Evolutionary conservation across 2,113 vertebrate species (phyloP).

Genomic region (Protomyctophum bolini): DNA sequence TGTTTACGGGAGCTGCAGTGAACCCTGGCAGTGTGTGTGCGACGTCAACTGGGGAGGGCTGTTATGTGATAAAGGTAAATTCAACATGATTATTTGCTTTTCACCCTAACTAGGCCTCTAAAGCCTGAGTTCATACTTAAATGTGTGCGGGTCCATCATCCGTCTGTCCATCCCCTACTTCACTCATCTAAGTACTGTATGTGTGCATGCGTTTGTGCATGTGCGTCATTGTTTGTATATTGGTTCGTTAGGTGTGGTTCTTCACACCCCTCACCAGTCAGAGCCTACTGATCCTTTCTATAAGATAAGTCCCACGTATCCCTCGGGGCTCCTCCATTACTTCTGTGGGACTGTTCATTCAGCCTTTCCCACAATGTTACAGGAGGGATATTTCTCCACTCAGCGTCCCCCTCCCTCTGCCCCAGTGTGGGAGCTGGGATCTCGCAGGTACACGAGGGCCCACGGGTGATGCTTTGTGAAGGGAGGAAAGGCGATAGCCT

Average conservation of each 20-base stretch:
- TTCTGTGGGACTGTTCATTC: background rate
- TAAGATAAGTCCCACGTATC: slow-evolving; percentile 29
- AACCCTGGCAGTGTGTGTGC: slow-evolving; percentile 85
- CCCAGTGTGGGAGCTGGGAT: slow-evolving; percentile 47
- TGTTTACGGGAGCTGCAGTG: slow-evolving; percentile 79
- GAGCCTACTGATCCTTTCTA: slow-evolving; percentile 1
- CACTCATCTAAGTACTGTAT: too few species aligned
- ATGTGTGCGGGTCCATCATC: too few species aligned
- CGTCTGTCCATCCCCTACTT: too few species aligned
- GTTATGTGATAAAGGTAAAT: slow-evolving; percentile 84
- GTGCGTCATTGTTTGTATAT: slow-evolving; percentile 8
- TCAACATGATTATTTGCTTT: background rate
- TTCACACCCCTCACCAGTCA: slow-evolving; percentile 31
- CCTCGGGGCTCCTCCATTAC: slow-evolving; percentile 19
- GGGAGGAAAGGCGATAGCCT: slow-evolving; percentile 72
- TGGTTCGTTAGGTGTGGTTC: slow-evolving; percentile 24
- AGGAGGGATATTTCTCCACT: slow-evolving; percentile 17
- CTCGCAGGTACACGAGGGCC: slow-evolving; percentile 41
- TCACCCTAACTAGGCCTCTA: background rate
- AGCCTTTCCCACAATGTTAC: slow-evolving; percentile 51
- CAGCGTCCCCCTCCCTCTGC: slow-evolving; percentile 21
- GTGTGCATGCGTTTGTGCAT: background rate
- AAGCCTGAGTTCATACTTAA: too few species aligned
- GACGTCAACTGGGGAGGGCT: slow-evolving; percentile 87
- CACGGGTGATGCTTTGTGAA: slow-evolving; percentile 55